phyloP scores from a whole-genome alignment of 1,140 invertebrate genomes.

The Zaprionus ornatus region DNA sequence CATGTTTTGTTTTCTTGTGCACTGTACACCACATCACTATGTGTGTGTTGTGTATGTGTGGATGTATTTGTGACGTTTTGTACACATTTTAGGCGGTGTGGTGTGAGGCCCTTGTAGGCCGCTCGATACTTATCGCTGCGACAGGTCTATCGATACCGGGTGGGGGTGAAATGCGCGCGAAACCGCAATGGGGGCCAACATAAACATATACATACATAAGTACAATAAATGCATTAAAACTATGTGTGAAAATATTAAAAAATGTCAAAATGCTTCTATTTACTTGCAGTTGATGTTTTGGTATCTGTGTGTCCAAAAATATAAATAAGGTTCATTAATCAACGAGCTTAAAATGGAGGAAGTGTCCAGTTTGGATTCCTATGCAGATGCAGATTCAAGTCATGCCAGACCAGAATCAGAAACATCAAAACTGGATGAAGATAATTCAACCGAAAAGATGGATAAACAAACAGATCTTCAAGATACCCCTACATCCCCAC shows the following conservation, averaged over 20 bases:
- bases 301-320: conserved; percentile 34
- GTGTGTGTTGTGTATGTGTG: conserved; percentile 50
- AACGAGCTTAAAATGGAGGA: conserved; percentile 65
- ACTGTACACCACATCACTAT: conserved; percentile 70
- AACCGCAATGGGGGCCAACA: conserved; percentile 28
- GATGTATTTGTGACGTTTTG: conserved; percentile 62
- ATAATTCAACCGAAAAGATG: conserved; percentile 30
- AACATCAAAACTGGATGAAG: conserved; percentile 61
- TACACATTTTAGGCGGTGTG: conserved; percentile 77
- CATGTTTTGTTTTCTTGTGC: conserved; percentile 81
- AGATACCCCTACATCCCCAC: conserved; percentile 59
- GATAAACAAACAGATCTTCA: conserved; percentile 21
- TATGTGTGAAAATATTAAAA: neutral
- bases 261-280: conserved; percentile 4
- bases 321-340: conserved; percentile 25
- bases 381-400: conserved; percentile 64
- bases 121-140: conserved; percentile 52
- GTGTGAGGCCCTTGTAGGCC: conserved; percentile 63
- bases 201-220: conserved; percentile 14
- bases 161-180: conserved; percentile 53
- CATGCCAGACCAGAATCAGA: conserved; percentile 56
- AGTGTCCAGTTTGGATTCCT: conserved; percentile 79
- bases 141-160: conserved; percentile 38
- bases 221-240: neutral
- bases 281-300: conserved; percentile 72